phyloP scores from a whole-genome alignment of 2,113 vertebrate species.

The Vidua macroura region DNA sequence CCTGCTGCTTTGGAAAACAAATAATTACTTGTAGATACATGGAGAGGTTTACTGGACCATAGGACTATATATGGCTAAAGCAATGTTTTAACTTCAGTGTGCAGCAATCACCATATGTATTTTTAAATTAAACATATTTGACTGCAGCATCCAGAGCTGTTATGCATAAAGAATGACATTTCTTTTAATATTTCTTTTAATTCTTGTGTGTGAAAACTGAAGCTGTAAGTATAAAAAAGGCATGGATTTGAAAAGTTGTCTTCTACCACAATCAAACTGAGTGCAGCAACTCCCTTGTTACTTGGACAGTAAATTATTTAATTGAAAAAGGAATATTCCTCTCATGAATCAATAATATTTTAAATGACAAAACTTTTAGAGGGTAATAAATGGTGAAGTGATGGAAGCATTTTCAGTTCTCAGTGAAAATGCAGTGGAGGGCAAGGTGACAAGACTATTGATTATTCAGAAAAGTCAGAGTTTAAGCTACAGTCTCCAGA shows the following conservation, averaged over 20 bases:
- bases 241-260: not conserved
- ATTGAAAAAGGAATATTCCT: not conserved
- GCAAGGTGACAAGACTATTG: not conserved
- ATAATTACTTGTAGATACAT: not conserved
- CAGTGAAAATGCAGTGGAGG: not conserved
- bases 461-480: not conserved
- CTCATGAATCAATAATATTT: not conserved
- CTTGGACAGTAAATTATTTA: not conserved
- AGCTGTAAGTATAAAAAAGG: not conserved
- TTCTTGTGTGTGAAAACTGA: not conserved
- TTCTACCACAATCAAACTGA: not conserved
- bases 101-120: not conserved
- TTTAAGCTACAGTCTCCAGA: not conserved
- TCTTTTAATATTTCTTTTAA: not conserved
- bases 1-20: not conserved
- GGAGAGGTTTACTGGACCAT: not conserved
- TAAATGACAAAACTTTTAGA: not conserved
- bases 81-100: not conserved
- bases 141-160: not conserved
- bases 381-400: not conserved
- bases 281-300: not conserved
- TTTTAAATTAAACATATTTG: not conserved
- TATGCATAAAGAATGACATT: not conserved
- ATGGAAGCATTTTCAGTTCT: not conserved
- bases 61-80: not conserved